Evolutionary conservation across 37 sponge, comb jelly and placozoan species (phyloP).

Genomic region (Eunapius fragilis): DNA sequence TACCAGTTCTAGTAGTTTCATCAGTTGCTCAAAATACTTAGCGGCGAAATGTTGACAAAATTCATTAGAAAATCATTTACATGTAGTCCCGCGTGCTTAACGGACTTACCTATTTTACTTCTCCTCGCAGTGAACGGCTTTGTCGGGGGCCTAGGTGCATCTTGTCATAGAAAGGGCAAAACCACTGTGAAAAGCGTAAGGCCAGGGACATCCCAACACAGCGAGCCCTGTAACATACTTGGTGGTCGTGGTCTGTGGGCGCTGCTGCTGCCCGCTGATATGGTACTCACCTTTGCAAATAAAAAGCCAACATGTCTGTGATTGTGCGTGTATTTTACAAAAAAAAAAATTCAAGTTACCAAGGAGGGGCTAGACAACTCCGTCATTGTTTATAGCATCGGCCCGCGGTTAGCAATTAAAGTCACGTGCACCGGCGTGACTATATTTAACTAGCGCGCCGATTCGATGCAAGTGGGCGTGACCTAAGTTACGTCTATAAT

Average conservation of each 20-base stretch:
- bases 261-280: conserved; percentile 14
- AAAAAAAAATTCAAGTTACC: conserved; percentile 14
- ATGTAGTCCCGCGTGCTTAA: no score
- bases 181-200: neutral
- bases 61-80: no score
- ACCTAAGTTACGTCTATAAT: no score
- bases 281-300: conserved; percentile 16
- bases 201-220: neutral
- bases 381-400: neutral
- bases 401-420: neutral
- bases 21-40: no score
- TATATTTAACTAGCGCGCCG: no score
- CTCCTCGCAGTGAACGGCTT: conserved; percentile 18
- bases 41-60: no score
- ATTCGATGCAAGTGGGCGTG: no score
- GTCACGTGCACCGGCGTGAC: neutral
- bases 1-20: no score
- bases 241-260: conserved; percentile 23
- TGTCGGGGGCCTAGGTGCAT: conserved; percentile 22
- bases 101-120: conserved; percentile 33
- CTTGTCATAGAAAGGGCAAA: neutral
- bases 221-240: neutral
- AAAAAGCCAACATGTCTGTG: neutral
- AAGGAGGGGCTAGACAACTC: conserved; percentile 27
- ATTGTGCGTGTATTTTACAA: neutral